Percentiles rank a stretch among this genome's conserved stretches.
Evolutionary conservation across 2,888 invertebrate genomes (phyloP).

Genomic region (Coelinius sp.): DNA sequence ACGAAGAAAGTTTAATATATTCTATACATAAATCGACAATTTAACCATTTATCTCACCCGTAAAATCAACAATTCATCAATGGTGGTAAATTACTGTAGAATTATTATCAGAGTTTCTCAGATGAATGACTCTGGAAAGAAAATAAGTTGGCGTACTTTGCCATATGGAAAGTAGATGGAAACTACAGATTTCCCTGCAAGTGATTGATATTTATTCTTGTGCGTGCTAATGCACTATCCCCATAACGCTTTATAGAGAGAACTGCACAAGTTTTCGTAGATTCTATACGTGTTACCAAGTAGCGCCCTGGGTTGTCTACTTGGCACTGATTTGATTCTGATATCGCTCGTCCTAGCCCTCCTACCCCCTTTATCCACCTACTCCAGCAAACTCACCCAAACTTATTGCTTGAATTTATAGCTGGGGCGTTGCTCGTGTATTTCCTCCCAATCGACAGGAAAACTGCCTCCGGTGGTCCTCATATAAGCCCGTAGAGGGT

Average conservation of each 20-base stretch:
- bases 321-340: slow-evolving; percentile 59
- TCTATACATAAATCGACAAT: no score
- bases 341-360: slow-evolving; percentile 47
- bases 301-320: slow-evolving; percentile 49
- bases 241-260: slow-evolving; percentile 18
- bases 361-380: slow-evolving; percentile 21
- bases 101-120: not conserved
- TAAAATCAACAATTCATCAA: not conserved
- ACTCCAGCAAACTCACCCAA: slow-evolving; percentile 30
- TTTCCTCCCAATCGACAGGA: not conserved
- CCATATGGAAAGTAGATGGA: slow-evolving; percentile 22
- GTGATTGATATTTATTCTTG: slow-evolving; percentile 17
- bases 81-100: not conserved
- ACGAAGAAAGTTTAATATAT: no score
- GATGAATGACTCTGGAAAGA: not conserved
- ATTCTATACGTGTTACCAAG: slow-evolving; percentile 49
- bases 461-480: slow-evolving; percentile 19
- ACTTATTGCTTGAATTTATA: slow-evolving; percentile 51
- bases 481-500: slow-evolving; percentile 15
- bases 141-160: not conserved
- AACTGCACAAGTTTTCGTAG: slow-evolving; percentile 36
- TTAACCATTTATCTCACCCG: not conserved
- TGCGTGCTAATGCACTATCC: slow-evolving; percentile 19
- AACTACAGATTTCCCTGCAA: not conserved
- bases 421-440: slow-evolving; percentile 41